Evolutionary conservation across 2,113 vertebrate genomes (phyloP).

Genomic region (Engraulis encrasicolus): DNA sequence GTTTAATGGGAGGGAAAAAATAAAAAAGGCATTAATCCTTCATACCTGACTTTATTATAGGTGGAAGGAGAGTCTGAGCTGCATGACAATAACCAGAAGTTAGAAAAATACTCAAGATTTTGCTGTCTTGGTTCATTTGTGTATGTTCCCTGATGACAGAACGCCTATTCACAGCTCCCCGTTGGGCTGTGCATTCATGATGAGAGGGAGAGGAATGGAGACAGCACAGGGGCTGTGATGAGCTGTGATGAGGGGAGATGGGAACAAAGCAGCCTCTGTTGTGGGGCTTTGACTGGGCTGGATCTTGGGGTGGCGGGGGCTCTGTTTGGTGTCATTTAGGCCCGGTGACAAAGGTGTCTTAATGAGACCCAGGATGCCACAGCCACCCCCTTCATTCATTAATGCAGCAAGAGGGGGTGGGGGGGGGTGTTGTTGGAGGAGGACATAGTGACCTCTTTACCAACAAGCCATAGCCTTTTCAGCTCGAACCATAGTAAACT

Average conservation of each 20-base stretch:
- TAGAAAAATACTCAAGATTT: background rate
- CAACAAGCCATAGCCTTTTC: background rate
- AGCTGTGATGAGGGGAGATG: conserved; percentile 16
- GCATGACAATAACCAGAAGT: background rate
- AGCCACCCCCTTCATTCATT: conserved; percentile 36
- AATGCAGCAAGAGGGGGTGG: conserved; percentile 36
- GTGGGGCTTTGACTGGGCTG: conserved; percentile 50
- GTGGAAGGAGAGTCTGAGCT: background rate
- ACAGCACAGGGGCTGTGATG: too few relatives aligned
- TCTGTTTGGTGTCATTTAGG: conserved; percentile 59
- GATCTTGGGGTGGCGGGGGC: conserved; percentile 38
- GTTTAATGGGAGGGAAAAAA: background rate
- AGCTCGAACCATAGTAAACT: background rate
- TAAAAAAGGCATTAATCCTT: background rate
- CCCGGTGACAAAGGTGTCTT: conserved; percentile 49
- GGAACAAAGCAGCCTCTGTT: conserved; percentile 58
- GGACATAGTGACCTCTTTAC: conserved; percentile 37
- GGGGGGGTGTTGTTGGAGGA: too few relatives aligned
- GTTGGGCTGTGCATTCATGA: conserved; percentile 16
- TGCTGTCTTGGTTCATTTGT: background rate
- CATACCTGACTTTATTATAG: background rate
- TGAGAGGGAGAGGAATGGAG: background rate
- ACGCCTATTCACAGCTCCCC: conserved; percentile 34
- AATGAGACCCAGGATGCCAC: conserved; percentile 46
- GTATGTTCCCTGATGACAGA: conserved; percentile 5